Percentiles rank a stretch among this genome's conserved stretches.
Evolutionary conservation across 2,797 vertebrate genomes (phyloP).

Genomic region (Pantherophis alleghaniensis): DNA sequence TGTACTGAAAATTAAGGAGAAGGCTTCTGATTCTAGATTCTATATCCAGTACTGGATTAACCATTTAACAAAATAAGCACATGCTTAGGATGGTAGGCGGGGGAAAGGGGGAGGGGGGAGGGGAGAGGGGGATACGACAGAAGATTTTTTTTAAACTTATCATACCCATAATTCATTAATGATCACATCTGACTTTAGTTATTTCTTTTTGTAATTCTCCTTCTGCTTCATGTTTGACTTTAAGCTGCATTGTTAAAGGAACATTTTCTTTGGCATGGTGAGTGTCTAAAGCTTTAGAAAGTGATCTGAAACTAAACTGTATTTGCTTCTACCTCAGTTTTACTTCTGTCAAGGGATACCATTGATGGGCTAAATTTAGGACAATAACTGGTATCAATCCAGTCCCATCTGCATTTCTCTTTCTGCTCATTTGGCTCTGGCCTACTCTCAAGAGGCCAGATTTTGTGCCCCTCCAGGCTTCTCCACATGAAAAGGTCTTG

Average conservation of each 20-base stretch:
- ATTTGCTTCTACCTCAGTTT: neutral
- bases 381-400: neutral
- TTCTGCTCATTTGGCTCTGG: neutral
- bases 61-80: neutral
- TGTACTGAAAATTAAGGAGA: neutral
- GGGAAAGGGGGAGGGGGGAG: accelerated
- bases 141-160: neutral
- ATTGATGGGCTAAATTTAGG: neutral
- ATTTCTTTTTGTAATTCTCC: neutral
- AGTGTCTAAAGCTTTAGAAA: neutral
- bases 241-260: neutral
- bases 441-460: neutral
- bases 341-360: neutral
- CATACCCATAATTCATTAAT: neutral
- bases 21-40: neutral
- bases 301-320: neutral
- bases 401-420: neutral
- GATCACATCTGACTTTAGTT: neutral
- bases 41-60: neutral
- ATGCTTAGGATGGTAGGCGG: neutral
- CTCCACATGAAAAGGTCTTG: neutral
- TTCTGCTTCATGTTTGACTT: neutral
- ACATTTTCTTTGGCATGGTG: neutral
- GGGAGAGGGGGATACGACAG: neutral
- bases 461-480: neutral